Percentiles rank a stretch among this genome's conserved stretches.
Conservation (phyloP, 2,113 vertebrate species). For the Megalops atlanticus region DNA sequence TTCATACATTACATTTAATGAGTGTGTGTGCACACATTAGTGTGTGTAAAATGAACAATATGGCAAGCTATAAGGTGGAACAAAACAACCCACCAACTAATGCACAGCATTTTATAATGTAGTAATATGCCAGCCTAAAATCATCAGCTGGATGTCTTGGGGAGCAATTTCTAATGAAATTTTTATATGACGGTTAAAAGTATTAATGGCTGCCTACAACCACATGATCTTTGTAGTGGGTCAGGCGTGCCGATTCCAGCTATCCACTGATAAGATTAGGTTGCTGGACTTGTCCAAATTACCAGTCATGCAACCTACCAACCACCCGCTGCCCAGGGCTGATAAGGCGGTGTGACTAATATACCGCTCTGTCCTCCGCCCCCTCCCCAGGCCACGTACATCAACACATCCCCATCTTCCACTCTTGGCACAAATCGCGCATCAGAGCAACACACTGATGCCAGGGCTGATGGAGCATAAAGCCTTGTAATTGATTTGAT, state of each 20-base stretch:
- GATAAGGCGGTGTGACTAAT: neutral
- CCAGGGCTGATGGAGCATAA: slow-evolving; percentile 18
- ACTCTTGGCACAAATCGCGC: slow-evolving; percentile 4
- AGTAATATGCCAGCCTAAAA: too few species aligned
- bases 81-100: neutral
- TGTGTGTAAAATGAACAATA: too few species aligned
- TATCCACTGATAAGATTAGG: neutral
- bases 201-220: too few species aligned
- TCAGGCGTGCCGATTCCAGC: neutral
- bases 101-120: neutral
- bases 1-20: too few species aligned
- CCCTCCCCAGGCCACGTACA: neutral
- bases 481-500: slow-evolving; percentile 26
- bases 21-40: too few species aligned
- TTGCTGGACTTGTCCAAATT: neutral
- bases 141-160: too few species aligned
- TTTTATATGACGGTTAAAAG: too few species aligned
- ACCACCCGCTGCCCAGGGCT: neutral
- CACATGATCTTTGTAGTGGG: neutral
- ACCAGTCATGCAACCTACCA: neutral
- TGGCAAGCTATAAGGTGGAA: neutral
- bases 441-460: slow-evolving; percentile 10
- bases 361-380: neutral
- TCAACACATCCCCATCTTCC: neutral
- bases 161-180: too few species aligned